These are phyloP conservation scores for Dryobotodes eremita DNA, from an alignment of 2,888 invertebrate species.

Conservation along the genomic window DNA sequence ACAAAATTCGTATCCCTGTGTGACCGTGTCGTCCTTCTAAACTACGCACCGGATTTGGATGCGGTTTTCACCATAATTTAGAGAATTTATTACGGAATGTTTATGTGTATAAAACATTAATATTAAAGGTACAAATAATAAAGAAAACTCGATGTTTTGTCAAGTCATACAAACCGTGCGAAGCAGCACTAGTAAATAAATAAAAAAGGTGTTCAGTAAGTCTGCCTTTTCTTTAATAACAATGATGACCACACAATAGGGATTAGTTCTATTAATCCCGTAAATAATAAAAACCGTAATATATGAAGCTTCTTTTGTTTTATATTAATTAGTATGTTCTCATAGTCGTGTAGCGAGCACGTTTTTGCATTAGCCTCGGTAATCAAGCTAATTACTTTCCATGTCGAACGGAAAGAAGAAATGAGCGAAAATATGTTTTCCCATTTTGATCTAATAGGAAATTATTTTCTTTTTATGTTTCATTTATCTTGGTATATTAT, in stretches of 20 bases:
- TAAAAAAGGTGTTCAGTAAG: not conserved
- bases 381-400: conserved; percentile 53
- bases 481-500: conserved; percentile 5
- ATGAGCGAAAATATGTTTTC: conserved; percentile 31
- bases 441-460: conserved; percentile 26
- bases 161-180: not conserved
- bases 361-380: conserved; percentile 43
- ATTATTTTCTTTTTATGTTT: conserved; percentile 10
- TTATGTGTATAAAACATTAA: not conserved
- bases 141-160: not conserved
- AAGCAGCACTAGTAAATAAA: not conserved
- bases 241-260: conserved; percentile 3
- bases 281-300: conserved; percentile 30
- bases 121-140: not conserved
- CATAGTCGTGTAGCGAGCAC: conserved; percentile 20
- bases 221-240: not conserved
- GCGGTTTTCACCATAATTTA: not conserved
- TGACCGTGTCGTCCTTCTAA: too few relatives aligned
- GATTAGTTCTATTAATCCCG: not conserved
- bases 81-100: too few relatives aligned
- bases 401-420: conserved; percentile 42
- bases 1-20: too few relatives aligned
- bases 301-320: conserved; percentile 39
- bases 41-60: not conserved
- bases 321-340: conserved; percentile 49